Percentiles rank a stretch among this genome's conserved stretches.
Conservation (phyloP, 2,113 vertebrate genomes). For the Notarius lentiginosus region DNA sequence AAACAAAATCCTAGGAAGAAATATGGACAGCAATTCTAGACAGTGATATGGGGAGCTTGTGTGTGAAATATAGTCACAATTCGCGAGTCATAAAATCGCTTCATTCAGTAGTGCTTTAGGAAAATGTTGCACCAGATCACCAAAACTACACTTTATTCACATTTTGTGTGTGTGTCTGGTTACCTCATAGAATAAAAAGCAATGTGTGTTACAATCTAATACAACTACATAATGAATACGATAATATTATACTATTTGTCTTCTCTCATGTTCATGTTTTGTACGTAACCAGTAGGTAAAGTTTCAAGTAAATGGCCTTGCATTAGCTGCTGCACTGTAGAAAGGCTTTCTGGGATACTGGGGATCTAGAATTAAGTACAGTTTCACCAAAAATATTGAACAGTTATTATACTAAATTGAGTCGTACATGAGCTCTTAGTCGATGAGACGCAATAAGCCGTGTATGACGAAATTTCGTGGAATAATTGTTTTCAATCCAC, state of each 20-base stretch:
- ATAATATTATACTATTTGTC: not conserved
- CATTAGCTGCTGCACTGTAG: conserved; percentile 1
- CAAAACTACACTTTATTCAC: not conserved
- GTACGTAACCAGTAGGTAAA: not conserved
- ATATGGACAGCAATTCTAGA: not conserved
- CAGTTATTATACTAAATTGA: no score
- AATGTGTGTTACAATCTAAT: not conserved
- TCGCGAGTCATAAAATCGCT: not conserved
- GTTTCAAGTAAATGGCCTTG: conserved; percentile 15
- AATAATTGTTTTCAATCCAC: no score
- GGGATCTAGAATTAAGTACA: not conserved
- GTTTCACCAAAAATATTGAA: conserved; percentile 15
- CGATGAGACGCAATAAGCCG: no score
- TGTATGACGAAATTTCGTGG: no score
- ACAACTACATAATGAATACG: not conserved
- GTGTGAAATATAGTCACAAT: not conserved
- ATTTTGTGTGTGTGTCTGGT: not conserved
- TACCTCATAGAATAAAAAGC: not conserved
- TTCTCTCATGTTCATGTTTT: not conserved
- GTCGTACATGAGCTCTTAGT: no score
- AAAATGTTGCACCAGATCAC: not conserved
- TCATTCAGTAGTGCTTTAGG: not conserved
- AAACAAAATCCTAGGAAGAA: not conserved
- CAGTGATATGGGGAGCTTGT: not conserved
- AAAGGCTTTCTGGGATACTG: not conserved